These are phyloP conservation scores for Malurus leucopterus DNA, from an alignment of 2,797 vertebrate genomes.

Conservation along the genomic window DNA sequence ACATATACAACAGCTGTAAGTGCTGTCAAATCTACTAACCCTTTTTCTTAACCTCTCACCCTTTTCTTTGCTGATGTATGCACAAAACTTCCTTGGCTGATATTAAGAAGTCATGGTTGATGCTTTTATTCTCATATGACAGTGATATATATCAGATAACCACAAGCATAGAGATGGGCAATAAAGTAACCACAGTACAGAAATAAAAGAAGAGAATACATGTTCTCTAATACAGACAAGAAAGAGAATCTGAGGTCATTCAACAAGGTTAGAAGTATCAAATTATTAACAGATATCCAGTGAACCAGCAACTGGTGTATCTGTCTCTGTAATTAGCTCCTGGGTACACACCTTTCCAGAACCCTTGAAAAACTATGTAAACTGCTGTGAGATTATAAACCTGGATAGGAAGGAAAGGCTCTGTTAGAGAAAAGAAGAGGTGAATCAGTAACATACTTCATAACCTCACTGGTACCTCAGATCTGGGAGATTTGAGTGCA, in stretches of 20 bases:
- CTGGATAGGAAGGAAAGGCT: not conserved
- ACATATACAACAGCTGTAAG: not conserved
- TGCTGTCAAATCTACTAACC: not conserved
- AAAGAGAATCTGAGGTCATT: constrained; percentile 40
- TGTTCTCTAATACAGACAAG: not conserved
- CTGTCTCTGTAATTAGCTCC: constrained; percentile 1
- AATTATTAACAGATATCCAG: constrained; percentile 19
- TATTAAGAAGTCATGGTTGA: not conserved
- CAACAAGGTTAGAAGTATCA: constrained; percentile 9
- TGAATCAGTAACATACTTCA: rapidly evolving
- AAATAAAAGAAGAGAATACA: not conserved
- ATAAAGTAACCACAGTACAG: not conserved
- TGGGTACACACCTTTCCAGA: not conserved
- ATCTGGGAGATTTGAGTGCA: not conserved
- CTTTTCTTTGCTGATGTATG: not conserved
- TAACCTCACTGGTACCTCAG: not conserved
- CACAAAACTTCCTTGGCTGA: not conserved
- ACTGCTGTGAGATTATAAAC: not conserved
- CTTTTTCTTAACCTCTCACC: not conserved
- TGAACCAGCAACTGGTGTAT: not conserved
- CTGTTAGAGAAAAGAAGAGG: not conserved
- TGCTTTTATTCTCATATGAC: not conserved
- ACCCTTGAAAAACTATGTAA: not conserved
- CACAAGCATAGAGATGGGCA: not conserved
- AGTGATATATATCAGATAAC: constrained; percentile 11